Percentiles rank a stretch among this genome's conserved stretches.
Evolutionary conservation across 1,140 invertebrate genomes (phyloP).

Genomic region (Bombus superbus): DNA sequence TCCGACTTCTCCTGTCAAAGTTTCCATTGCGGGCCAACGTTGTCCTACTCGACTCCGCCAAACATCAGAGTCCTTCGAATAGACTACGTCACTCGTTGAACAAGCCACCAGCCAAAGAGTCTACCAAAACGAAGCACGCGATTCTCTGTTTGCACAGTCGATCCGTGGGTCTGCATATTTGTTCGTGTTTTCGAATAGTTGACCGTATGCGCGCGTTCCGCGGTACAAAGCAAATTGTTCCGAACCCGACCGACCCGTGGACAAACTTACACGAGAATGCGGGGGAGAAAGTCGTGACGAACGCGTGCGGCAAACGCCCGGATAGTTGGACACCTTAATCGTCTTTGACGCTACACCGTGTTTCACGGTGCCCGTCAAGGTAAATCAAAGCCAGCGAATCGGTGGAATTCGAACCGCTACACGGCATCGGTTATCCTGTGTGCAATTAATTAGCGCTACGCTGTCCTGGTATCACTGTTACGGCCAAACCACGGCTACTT

Average conservation of each 20-base stretch:
- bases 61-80: not conserved
- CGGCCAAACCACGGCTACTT: not conserved
- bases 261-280: conserved; percentile 2
- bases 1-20: not conserved
- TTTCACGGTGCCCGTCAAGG: not conserved
- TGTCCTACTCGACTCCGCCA: not conserved
- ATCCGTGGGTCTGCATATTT: not conserved
- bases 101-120: not conserved
- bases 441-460: conserved; percentile 13
- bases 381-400: not conserved
- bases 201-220: not conserved
- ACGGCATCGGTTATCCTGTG: not conserved
- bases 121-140: not conserved
- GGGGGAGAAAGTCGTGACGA: conserved; percentile 5
- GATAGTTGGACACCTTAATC: not conserved
- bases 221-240: conserved; percentile 10
- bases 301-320: not conserved
- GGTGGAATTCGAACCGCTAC: not conserved
- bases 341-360: not conserved
- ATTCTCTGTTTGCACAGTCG: not conserved
- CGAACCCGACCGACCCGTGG: too few relatives aligned
- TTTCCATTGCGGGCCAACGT: not conserved
- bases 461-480: not conserved
- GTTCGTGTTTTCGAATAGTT: not conserved
- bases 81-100: not conserved